Conservation (phyloP, 2,113 vertebrate genomes). For the Siniperca knerii region DNA sequence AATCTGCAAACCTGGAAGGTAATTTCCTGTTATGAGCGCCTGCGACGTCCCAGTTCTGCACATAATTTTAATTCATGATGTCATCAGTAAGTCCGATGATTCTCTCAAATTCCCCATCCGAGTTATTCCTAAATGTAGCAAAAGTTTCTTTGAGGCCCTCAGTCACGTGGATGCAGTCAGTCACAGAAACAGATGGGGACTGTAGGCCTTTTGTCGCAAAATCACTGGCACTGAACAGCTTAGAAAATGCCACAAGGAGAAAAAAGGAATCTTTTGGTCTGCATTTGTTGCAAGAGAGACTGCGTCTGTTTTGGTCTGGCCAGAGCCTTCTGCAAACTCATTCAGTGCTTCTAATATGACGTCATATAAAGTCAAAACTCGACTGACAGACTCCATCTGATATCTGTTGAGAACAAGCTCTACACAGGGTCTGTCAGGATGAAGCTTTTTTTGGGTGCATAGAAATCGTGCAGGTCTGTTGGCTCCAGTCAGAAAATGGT, state of each 20-base stretch:
- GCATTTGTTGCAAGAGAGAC: not conserved
- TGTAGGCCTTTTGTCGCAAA: not conserved
- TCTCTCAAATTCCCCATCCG: not conserved
- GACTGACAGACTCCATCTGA: not conserved
- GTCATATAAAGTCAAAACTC: not conserved
- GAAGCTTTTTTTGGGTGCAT: not conserved
- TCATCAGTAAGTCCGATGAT: not conserved
- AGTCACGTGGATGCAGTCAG: not conserved
- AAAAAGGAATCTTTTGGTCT: too few relatives aligned
- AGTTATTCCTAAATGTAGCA: not conserved
- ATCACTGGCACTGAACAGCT: not conserved
- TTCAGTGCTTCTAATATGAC: not conserved
- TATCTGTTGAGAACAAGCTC: not conserved
- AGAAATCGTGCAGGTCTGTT: not conserved
- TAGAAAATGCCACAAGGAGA: not conserved
- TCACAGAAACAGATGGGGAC: not conserved
- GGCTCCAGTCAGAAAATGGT: not conserved
- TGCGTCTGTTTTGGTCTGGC: not conserved
- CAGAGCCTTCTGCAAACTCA: not conserved
- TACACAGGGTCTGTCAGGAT: too few relatives aligned
- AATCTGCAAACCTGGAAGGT: not conserved
- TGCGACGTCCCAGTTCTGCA: not conserved
- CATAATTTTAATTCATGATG: not conserved
- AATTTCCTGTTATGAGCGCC: not conserved
- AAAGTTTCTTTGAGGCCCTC: not conserved